Evolutionary conservation across 2,888 invertebrate genomes (phyloP).

Genomic region (Spilarctia lutea): DNA sequence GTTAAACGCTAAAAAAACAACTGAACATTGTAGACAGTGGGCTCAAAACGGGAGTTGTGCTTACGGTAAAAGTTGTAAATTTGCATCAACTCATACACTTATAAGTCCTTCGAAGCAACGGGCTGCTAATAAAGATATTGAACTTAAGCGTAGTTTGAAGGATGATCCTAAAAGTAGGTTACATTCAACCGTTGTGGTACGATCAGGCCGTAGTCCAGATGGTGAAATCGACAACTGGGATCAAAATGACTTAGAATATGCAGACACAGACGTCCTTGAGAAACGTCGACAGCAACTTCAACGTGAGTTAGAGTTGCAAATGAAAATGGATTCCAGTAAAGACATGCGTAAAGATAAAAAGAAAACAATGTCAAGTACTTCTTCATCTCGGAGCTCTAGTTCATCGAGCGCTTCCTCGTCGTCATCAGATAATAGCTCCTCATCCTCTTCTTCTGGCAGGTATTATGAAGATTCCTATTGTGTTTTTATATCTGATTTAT

Average conservation of each 20-base stretch:
- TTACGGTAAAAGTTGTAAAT: conserved; percentile 92
- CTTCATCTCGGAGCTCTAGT: conserved; percentile 89
- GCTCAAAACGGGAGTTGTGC: conserved; percentile 92
- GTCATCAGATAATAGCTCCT: conserved; percentile 89
- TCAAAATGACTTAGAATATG: conserved; percentile 92
- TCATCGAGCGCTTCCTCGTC: conserved; percentile 89
- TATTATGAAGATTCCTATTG: conserved; percentile 42
- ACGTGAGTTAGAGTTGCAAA: conserved; percentile 91
- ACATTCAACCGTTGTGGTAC: conserved; percentile 88
- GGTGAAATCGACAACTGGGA: conserved; percentile 92
- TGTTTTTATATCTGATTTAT: background rate
- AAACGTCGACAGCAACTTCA: conserved; percentile 91
- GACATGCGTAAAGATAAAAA: conserved; percentile 90
- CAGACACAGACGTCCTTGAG: conserved; percentile 92
- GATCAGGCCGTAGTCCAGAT: conserved; percentile 87
- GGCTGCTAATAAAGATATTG: conserved; percentile 88
- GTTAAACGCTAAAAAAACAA: conserved; percentile 85
- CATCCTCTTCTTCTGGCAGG: conserved; percentile 87
- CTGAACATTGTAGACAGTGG: conserved; percentile 92
- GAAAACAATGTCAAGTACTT: conserved; percentile 89
- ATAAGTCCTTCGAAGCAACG: conserved; percentile 92
- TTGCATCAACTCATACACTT: conserved; percentile 90
- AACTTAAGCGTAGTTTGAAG: conserved; percentile 82
- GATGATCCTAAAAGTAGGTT: conserved; percentile 89
- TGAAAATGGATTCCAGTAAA: conserved; percentile 90